Evolutionary conservation across 1,140 invertebrate species (phyloP).

Genomic region (Diorhabda sublineata): DNA sequence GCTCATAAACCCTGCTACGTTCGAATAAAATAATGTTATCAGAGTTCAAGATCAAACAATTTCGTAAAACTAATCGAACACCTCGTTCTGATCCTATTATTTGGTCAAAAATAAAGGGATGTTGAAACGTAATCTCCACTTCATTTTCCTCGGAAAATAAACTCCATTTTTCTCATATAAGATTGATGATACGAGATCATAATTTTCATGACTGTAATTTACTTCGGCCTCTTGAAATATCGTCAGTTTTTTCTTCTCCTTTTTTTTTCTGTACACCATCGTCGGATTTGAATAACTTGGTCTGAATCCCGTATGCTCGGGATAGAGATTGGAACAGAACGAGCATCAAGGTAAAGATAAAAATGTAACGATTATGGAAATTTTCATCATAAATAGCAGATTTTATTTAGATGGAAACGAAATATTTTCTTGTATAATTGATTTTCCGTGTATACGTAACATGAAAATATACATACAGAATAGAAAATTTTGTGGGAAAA

Average conservation of each 20-base stretch:
- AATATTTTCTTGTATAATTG: no score
- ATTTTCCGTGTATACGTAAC: neutral
- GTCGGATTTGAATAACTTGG: neutral
- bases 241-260: neutral
- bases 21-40: no score
- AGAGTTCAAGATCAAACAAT: no score
- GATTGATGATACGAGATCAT: constrained; percentile 11
- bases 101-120: constrained; percentile 1
- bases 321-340: neutral
- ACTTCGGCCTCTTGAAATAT: neutral
- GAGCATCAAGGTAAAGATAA: neutral
- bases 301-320: neutral
- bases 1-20: no score
- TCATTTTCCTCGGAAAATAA: constrained; percentile 9
- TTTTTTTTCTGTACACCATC: neutral
- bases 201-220: constrained; percentile 13
- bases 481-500: neutral
- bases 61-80: neutral
- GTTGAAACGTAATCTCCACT: constrained; percentile 11
- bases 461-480: constrained; percentile 1
- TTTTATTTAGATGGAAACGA: neutral
- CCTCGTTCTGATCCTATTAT: neutral
- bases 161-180: constrained; percentile 9
- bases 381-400: neutral
- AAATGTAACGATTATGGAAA: neutral